Conservation (phyloP, 2,113 vertebrate species). For the Menura novaehollandiae region DNA sequence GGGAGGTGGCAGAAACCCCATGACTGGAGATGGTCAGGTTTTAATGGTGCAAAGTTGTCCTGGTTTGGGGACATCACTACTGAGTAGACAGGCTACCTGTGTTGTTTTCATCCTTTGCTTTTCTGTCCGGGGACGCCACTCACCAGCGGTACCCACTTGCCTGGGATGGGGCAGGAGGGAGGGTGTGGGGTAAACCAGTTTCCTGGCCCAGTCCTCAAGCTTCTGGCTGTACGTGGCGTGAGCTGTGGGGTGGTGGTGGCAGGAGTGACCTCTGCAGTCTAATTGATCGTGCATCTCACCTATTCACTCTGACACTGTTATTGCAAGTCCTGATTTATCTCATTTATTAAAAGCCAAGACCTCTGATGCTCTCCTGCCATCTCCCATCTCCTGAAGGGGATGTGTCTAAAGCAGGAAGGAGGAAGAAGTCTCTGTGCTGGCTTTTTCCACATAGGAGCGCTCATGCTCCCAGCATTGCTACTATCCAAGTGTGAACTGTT, state of each 20-base stretch:
- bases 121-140: background rate
- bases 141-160: fast-evolving
- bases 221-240: background rate
- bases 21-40: background rate
- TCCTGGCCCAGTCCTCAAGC: fast-evolving
- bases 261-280: background rate
- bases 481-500: background rate
- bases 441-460: fast-evolving
- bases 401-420: background rate
- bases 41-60: background rate
- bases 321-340: background rate
- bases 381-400: background rate
- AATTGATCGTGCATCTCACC: background rate
- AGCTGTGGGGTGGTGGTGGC: fast-evolving
- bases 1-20: background rate
- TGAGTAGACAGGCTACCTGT: background rate
- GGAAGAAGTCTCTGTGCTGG: background rate
- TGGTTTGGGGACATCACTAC: background rate
- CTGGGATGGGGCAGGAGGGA: background rate
- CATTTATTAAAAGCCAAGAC: background rate
- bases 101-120: background rate
- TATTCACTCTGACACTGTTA: background rate
- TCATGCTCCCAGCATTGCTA: background rate
- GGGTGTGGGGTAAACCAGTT: background rate
- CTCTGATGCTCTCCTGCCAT: background rate